Conservation (phyloP, 2,797 vertebrate genomes). For the Pseudotriccus pelzelni region DNA sequence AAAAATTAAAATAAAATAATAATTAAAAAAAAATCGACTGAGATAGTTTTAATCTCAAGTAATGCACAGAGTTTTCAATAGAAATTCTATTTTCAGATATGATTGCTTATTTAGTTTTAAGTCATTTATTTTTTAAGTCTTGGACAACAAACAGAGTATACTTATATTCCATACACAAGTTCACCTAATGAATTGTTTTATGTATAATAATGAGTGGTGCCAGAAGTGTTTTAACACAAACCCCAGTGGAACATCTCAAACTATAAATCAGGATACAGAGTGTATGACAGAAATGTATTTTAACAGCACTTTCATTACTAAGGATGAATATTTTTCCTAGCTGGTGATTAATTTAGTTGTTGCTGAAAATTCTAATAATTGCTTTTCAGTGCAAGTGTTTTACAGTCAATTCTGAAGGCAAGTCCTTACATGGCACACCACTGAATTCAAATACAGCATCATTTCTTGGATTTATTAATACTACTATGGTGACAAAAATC, state of each 20-base stretch:
- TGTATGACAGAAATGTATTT: not conserved
- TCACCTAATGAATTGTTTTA: conserved; percentile 4
- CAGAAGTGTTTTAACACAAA: not conserved
- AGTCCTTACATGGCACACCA: not conserved
- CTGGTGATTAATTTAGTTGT: not conserved
- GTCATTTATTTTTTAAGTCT: not conserved
- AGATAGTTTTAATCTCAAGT: not conserved
- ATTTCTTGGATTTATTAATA: conserved; percentile 41
- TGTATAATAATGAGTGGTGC: not conserved
- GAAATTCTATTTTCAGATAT: not conserved
- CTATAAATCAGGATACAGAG: not conserved
- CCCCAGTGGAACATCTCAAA: not conserved
- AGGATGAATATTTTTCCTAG: not conserved
- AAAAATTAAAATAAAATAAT: not conserved
- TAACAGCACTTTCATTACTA: not conserved
- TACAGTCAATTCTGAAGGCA: not conserved
- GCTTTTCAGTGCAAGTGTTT: conserved; percentile 26
- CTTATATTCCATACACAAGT: not conserved
- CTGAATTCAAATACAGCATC: not conserved
- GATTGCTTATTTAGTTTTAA: not conserved
- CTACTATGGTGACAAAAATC: not conserved
- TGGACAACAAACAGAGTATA: not conserved
- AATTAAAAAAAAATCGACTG: not conserved
- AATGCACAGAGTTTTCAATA: not conserved
- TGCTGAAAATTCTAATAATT: conserved; percentile 42